Percentiles rank a stretch among this genome's conserved stretches.
Evolutionary conservation across 2,888 invertebrate species (phyloP).

Genomic region (Agonopterix heracliana): DNA sequence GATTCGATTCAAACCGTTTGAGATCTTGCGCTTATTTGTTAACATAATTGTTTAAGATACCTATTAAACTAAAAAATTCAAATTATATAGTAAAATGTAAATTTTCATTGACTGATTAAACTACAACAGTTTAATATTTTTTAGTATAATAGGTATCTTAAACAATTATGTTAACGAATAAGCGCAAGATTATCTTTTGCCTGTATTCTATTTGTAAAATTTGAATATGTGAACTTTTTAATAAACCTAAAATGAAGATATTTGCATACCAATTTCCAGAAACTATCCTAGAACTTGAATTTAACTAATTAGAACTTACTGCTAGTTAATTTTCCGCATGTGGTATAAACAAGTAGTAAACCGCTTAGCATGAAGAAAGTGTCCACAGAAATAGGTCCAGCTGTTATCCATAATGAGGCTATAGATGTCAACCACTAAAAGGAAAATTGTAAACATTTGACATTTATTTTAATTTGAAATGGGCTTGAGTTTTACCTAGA

Average conservation of each 20-base stretch:
- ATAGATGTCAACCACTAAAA: constrained; percentile 21
- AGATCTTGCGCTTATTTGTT: too few relatives aligned
- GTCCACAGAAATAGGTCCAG: constrained; percentile 67
- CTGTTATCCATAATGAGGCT: constrained; percentile 35
- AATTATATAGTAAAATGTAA: constrained; percentile 15
- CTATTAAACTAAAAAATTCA: not conserved
- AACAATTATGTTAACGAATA: too few relatives aligned
- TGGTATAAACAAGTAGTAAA: constrained; percentile 24
- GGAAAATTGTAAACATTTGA: not conserved
- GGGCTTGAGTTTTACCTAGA: not conserved
- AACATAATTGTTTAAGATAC: too few relatives aligned
- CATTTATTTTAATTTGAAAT: not conserved
- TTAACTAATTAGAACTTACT: constrained; percentile 12
- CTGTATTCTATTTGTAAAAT: not conserved
- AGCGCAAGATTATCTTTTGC: too few relatives aligned
- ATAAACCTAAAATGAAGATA: not conserved
- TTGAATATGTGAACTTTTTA: not conserved
- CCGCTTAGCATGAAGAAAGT: constrained; percentile 64
- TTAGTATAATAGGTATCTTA: too few relatives aligned
- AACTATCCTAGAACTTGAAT: too few relatives aligned
- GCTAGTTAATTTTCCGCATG: constrained; percentile 20
- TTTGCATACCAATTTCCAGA: not conserved
- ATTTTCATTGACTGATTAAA: too few relatives aligned
- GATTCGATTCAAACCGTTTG: too few relatives aligned
- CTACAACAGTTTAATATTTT: too few relatives aligned